These are phyloP conservation scores for Melolontha melolontha DNA, from an alignment of 2,888 invertebrate genomes.

Conservation along the genomic window DNA sequence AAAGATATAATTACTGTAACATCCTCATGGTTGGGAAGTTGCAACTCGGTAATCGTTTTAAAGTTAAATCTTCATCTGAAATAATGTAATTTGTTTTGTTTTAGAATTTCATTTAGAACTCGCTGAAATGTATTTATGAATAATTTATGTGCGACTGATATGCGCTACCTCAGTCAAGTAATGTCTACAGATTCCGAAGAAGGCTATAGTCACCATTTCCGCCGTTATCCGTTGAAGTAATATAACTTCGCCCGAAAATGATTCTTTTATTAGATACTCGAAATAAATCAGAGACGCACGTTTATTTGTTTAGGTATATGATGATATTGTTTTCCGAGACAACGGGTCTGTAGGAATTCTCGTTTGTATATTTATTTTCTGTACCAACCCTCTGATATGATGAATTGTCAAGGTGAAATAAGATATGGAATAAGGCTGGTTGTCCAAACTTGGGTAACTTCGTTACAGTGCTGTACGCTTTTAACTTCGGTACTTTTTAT, in stretches of 20 bases:
- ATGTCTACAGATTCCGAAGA: conserved; percentile 14
- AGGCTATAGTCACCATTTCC: conserved; percentile 29
- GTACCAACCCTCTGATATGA: conserved; percentile 3
- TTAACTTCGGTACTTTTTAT: background rate
- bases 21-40: conserved; percentile 16
- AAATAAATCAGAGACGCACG: conserved; percentile 51
- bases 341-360: background rate
- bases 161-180: conserved; percentile 17
- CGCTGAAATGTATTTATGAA: conserved; percentile 44
- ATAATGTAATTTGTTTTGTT: conserved; percentile 44
- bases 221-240: conserved; percentile 43
- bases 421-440: background rate
- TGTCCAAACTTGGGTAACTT: background rate
- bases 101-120: conserved; percentile 35
- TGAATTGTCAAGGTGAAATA: conserved; percentile 12
- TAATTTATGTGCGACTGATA: conserved; percentile 46
- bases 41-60: conserved; percentile 25
- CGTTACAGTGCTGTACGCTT: background rate
- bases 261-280: conserved; percentile 52
- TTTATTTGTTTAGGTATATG: conserved; percentile 49
- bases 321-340: conserved; percentile 46
- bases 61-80: conserved; percentile 39
- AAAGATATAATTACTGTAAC: background rate
- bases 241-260: conserved; percentile 45
- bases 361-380: conserved; percentile 12